Percentiles rank a stretch among this genome's conserved stretches.
These are phyloP conservation scores for Ictalurus furcatus DNA, from an alignment of 2,113 vertebrate species.

Conservation along the genomic window DNA sequence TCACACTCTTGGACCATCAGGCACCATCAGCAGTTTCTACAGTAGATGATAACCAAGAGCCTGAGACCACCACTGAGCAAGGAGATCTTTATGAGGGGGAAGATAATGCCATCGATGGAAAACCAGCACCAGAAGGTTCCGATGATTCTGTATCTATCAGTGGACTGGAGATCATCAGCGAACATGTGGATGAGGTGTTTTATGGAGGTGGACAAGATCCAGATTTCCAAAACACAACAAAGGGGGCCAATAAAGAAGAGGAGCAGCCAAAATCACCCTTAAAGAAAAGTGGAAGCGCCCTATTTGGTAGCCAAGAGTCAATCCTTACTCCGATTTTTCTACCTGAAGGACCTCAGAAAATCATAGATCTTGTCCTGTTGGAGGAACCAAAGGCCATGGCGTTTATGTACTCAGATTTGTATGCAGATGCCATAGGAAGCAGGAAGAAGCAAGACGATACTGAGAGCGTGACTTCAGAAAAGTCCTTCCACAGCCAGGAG, in stretches of 20 bases:
- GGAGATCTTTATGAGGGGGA: conserved; percentile 43
- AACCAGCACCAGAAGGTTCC: conserved; percentile 46
- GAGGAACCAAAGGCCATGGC: conserved; percentile 87
- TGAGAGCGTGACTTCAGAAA: conserved; percentile 80
- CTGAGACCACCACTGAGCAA: conserved; percentile 41
- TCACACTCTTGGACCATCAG: conserved; percentile 81
- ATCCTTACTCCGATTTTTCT: conserved; percentile 81
- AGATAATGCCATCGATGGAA: conserved; percentile 9
- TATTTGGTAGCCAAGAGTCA: conserved; percentile 82
- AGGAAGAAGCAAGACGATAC: conserved; percentile 77
- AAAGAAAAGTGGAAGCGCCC: conserved; percentile 76
- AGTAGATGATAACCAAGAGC: conserved; percentile 43
- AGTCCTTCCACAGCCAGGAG: conserved; percentile 81
- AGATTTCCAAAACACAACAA: not conserved
- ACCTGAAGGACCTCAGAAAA: conserved; percentile 78
- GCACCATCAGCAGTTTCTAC: conserved; percentile 62
- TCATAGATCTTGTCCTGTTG: conserved; percentile 81
- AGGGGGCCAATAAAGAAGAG: conserved; percentile 25
- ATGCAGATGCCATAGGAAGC: conserved; percentile 81
- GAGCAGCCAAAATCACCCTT: conserved; percentile 50
- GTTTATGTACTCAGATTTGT: conserved; percentile 90
- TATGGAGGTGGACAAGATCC: conserved; percentile 66
- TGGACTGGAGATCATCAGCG: conserved; percentile 74
- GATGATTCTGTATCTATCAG: conserved; percentile 59
- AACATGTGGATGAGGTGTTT: conserved; percentile 84